Evolutionary conservation across 2,113 vertebrate genomes (phyloP).

Genomic region (Triplophysa tibetana): DNA sequence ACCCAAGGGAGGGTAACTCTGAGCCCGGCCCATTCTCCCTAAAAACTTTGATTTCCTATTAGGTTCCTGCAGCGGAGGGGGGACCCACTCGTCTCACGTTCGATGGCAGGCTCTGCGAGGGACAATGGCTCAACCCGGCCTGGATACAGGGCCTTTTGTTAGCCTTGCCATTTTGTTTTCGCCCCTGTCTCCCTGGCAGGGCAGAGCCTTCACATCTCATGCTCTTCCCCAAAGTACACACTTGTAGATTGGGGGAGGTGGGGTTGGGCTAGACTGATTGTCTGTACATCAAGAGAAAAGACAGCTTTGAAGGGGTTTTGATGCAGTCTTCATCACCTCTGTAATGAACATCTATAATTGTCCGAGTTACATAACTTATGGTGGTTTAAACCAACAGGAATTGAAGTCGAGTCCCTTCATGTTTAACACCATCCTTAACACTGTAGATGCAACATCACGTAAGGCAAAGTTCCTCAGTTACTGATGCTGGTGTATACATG

Average conservation of each 20-base stretch:
- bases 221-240: slow-evolving; percentile 58
- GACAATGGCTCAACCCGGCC: slow-evolving; percentile 78
- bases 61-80: slow-evolving; percentile 94
- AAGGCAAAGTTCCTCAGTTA: too few relatives aligned
- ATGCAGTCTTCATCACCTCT: slow-evolving; percentile 1
- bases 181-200: slow-evolving; percentile 60
- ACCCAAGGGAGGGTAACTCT: slow-evolving; percentile 97
- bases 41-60: slow-evolving; percentile 99
- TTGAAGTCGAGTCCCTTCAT: too few relatives aligned
- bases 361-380: too few relatives aligned
- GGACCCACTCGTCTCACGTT: slow-evolving; percentile 85
- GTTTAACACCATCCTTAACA: too few relatives aligned
- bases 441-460: too few relatives aligned
- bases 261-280: slow-evolving; percentile 28
- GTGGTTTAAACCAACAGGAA: too few relatives aligned
- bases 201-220: slow-evolving; percentile 52
- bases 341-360: background rate
- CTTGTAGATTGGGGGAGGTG: slow-evolving; percentile 35
- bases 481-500: too few relatives aligned
- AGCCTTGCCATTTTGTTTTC: slow-evolving; percentile 65
- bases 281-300: slow-evolving; percentile 47
- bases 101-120: slow-evolving; percentile 73
- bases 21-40: slow-evolving; percentile 93
- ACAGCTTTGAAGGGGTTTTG: slow-evolving; percentile 6
- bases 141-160: slow-evolving; percentile 89